Base-by-base conservation (phyloP, 2,113 vertebrate genomes). In the Poecilia latipinna region DNA sequence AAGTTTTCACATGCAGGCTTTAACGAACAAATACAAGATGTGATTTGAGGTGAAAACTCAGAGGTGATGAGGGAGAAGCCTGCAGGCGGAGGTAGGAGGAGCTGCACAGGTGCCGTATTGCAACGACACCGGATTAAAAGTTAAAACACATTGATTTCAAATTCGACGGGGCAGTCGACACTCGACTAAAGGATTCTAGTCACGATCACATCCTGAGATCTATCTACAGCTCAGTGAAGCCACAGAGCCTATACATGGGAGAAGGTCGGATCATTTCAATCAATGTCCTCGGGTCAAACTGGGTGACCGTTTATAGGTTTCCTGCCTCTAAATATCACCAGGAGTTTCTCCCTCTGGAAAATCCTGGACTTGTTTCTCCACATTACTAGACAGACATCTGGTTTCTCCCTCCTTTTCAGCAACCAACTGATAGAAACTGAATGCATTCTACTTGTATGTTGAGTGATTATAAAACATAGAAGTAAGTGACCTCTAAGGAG, bases 1-100 rank as follows among this genome's bases (percentile, higher is more conserved):
- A 75, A 82, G 87, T 66, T 78, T 86, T 82, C 72, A 91, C 89
- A 92, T 94, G 95, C 95, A 94, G 92, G 91, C 91, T 79, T 88
- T 87, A 62, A 29, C 73, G 12, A 83, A 82, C 63, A 74, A 78
- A 82, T 80, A 78, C 48, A 62, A 2, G 65, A 86, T 84, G 76
- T 72, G 35, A 24, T 39, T 42, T 42, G 4, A 42, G 13, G 71
- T 74, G 80, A 63, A 72, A 87, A 89, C 69, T 67, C 32, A 89
- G 85, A 89, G 29, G 76, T 87, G 84, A 85, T 13, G 74, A 85
- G 86, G 86, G 83, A 80, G 80, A 73, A 91, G 93, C 93, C 93
- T 93, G 92, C 91, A 93, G 71, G 82, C 86, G 90, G 94, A 96
- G 94, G 95, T 95, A 96, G 95, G 93, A 93, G 92, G 90, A n/a